Percentiles rank a stretch among this genome's conserved stretches.
Evolutionary conservation across 2,113 vertebrate species (phyloP).

Genomic region (Puma concolor): DNA sequence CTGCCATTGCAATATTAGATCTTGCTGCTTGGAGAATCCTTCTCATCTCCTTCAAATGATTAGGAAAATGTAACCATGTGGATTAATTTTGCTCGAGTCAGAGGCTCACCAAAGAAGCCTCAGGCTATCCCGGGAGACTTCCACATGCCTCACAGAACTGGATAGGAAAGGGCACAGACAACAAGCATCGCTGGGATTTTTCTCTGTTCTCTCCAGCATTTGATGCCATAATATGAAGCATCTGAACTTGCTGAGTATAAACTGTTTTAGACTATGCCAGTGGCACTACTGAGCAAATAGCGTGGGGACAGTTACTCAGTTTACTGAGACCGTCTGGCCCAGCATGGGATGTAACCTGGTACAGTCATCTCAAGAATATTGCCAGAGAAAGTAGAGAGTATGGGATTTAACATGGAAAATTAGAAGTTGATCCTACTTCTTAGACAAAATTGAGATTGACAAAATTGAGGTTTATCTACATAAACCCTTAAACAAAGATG

Average conservation of each 20-base stretch:
- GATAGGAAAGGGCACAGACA: neutral
- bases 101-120: slow-evolving; percentile 34
- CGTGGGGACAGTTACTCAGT: slow-evolving; percentile 67
- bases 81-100: slow-evolving; percentile 43
- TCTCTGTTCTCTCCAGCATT: neutral
- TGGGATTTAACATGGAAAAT: slow-evolving; percentile 88
- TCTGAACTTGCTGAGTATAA: slow-evolving; percentile 20
- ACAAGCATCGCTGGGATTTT: neutral
- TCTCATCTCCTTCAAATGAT: slow-evolving; percentile 44
- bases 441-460: slow-evolving; percentile 88
- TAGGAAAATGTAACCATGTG: neutral
- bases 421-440: slow-evolving; percentile 89
- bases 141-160: neutral
- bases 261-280: neutral
- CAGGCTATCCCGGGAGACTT: slow-evolving; percentile 39
- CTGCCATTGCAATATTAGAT: neutral
- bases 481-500: slow-evolving; percentile 90
- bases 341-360: slow-evolving; percentile 75
- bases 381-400: slow-evolving; percentile 76
- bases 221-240: slow-evolving; percentile 36
- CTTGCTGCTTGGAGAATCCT: neutral
- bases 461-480: slow-evolving; percentile 89
- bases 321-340: slow-evolving; percentile 75
- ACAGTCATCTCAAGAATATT: slow-evolving; percentile 80
- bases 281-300: slow-evolving; percentile 68